phyloP scores from a whole-genome alignment of 2,113 vertebrate genomes.

The Dasyurus viverrinus region DNA sequence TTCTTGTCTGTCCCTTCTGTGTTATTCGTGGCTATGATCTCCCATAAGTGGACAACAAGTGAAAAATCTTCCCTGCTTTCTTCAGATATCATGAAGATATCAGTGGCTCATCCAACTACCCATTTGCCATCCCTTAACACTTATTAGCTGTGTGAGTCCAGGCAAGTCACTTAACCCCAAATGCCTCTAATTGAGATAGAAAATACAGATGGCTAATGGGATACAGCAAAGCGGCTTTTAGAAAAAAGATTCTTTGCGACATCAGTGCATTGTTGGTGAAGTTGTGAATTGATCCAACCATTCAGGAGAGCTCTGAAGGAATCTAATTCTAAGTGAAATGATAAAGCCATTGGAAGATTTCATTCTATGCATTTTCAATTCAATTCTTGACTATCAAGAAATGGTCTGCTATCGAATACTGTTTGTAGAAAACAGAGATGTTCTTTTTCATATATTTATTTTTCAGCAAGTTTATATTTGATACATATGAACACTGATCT shows the following conservation, averaged over 20 bases:
- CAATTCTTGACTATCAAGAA: not conserved
- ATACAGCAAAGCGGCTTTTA: not conserved
- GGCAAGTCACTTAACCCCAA: too few species aligned
- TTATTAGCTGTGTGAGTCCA: too few species aligned
- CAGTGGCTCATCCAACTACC: not conserved
- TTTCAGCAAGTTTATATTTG: not conserved
- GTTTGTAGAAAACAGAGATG: not conserved
- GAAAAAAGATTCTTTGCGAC: too few species aligned
- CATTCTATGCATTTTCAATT: not conserved
- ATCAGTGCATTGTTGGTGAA: too few species aligned
- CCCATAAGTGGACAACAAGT: not conserved
- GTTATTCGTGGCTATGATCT: not conserved
- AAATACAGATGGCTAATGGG: not conserved
- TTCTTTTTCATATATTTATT: not conserved
- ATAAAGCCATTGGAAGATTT: not conserved
- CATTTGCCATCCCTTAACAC: not conserved
- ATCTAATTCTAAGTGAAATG: not conserved
- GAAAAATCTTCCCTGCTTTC: not conserved
- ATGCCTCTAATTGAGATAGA: not conserved
- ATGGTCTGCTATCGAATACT: not conserved
- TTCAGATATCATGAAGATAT: not conserved
- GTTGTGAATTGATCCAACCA: too few species aligned
- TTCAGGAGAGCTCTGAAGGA: not conserved
- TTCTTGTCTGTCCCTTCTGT: not conserved
- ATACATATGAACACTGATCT: not conserved